Conservation (phyloP, 2,797 vertebrate species). For the Aerospiza tachiro region DNA sequence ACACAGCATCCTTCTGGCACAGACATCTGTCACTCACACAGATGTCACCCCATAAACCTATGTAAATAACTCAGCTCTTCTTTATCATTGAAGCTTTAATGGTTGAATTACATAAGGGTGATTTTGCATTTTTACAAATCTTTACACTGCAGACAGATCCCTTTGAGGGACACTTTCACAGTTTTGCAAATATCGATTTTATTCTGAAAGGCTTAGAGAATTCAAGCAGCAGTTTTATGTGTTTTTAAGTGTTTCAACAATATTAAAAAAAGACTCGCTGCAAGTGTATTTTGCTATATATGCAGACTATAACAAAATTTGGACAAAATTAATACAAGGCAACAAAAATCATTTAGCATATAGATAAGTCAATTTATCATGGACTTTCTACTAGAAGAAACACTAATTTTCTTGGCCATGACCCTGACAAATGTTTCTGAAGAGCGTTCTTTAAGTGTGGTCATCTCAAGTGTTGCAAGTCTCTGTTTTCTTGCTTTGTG, state of each 20-base stretch:
- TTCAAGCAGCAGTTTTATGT: neutral
- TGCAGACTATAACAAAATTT: slow-evolving; percentile 75
- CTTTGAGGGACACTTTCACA: neutral
- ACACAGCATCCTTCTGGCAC: slow-evolving; percentile 63
- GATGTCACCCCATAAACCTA: slow-evolving; percentile 56
- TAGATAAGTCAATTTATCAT: slow-evolving; percentile 99
- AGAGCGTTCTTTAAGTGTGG: slow-evolving; percentile 83
- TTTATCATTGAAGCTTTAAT: slow-evolving; percentile 1
- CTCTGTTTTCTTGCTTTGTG: slow-evolving; percentile 79
- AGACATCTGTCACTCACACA: slow-evolving; percentile 74
- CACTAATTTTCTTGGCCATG: slow-evolving; percentile 88
- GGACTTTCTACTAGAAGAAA: slow-evolving; percentile 93
- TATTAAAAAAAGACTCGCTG: neutral
- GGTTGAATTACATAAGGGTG: slow-evolving; percentile 20
- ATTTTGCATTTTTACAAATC: slow-evolving; percentile 43
- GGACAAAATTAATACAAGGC: slow-evolving; percentile 80
- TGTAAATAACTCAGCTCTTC: slow-evolving; percentile 19
- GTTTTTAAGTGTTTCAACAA: neutral
- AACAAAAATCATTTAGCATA: slow-evolving; percentile 91
- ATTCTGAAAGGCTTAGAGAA: slow-evolving; percentile 15
- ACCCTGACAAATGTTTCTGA: slow-evolving; percentile 91
- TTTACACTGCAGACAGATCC: neutral
- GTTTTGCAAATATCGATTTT: neutral
- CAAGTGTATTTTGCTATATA: slow-evolving; percentile 57
- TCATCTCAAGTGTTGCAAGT: slow-evolving; percentile 82